These are phyloP conservation scores for Minunthozetes semirufus DNA, from an alignment of 2,888 invertebrate species.

Conservation along the genomic window DNA sequence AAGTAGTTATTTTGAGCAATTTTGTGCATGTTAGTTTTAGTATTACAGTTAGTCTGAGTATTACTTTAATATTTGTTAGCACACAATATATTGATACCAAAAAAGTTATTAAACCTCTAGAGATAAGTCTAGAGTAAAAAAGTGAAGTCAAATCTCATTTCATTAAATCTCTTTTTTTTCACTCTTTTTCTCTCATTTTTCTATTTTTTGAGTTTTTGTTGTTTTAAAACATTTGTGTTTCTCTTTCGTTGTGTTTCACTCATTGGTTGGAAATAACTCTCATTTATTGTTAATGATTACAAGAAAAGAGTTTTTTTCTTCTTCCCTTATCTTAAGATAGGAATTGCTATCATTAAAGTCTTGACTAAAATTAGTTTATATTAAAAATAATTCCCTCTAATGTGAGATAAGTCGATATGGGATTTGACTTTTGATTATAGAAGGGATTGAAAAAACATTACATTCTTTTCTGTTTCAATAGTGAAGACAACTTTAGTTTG, in stretches of 20 bases:
- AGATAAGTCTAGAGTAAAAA: slow-evolving; percentile 3
- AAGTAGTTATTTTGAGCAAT: background rate
- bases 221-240: background rate
- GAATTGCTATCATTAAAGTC: slow-evolving; percentile 1
- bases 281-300: slow-evolving; percentile 7
- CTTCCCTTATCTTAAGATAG: background rate
- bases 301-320: background rate
- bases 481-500: slow-evolving; percentile 40
- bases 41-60: too few species aligned
- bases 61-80: too few species aligned
- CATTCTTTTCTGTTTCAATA: slow-evolving; percentile 40
- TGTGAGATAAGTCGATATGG: background rate
- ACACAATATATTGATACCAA: slow-evolving; percentile 12
- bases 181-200: background rate
- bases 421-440: slow-evolving; percentile 16
- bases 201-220: background rate
- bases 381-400: slow-evolving; percentile 23
- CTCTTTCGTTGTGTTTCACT: background rate
- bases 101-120: background rate
- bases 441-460: slow-evolving; percentile 36
- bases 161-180: slow-evolving; percentile 4
- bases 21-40: too few species aligned
- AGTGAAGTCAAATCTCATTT: slow-evolving; percentile 17
- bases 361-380: slow-evolving; percentile 25
- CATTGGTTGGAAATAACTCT: background rate